Conservation (phyloP, 2,888 invertebrate species). For the Andrena bucephala region DNA sequence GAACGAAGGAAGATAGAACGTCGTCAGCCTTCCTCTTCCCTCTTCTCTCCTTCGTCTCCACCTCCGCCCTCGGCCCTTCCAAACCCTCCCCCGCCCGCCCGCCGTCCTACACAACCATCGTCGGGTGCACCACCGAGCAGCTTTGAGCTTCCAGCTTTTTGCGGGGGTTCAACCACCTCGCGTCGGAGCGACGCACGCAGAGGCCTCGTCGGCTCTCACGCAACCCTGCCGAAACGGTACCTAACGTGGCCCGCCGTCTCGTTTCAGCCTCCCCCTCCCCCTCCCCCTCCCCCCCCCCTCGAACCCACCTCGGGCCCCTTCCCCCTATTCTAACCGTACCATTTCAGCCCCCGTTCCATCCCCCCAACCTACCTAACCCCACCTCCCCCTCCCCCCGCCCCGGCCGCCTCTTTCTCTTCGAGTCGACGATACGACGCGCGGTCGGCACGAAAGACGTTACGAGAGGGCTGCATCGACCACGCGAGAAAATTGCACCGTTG, state of each 20-base stretch:
- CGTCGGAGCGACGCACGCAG: constrained; percentile 78
- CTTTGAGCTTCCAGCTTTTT: constrained; percentile 82
- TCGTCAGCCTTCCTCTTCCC: constrained; percentile 58
- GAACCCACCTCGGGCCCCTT: constrained; percentile 38
- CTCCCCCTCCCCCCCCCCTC: background rate
- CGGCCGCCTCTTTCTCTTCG: constrained; percentile 53
- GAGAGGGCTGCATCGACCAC: constrained; percentile 71
- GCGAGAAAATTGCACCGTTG: constrained; percentile 72
- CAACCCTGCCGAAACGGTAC: constrained; percentile 77
- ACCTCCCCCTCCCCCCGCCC: background rate
- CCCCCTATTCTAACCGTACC: constrained; percentile 55
- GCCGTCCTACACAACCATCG: constrained; percentile 57
- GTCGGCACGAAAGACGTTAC: constrained; percentile 72
- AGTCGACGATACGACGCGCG: constrained; percentile 67
- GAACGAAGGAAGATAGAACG: constrained; percentile 66
- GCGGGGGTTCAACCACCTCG: constrained; percentile 82
- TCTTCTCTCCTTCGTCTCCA: constrained; percentile 48
- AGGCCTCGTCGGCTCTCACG: constrained; percentile 76
- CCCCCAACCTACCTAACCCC: constrained; percentile 12
- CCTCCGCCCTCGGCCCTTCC: constrained; percentile 58
- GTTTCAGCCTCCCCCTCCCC: constrained; percentile 30
- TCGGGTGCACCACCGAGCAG: constrained; percentile 74
- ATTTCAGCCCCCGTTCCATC: constrained; percentile 52
- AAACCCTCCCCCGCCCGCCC: constrained; percentile 43
- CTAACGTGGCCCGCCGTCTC: constrained; percentile 73